Base-by-base conservation (phyloP, 2,113 vertebrate genomes). In the Symphodus melops region DNA sequence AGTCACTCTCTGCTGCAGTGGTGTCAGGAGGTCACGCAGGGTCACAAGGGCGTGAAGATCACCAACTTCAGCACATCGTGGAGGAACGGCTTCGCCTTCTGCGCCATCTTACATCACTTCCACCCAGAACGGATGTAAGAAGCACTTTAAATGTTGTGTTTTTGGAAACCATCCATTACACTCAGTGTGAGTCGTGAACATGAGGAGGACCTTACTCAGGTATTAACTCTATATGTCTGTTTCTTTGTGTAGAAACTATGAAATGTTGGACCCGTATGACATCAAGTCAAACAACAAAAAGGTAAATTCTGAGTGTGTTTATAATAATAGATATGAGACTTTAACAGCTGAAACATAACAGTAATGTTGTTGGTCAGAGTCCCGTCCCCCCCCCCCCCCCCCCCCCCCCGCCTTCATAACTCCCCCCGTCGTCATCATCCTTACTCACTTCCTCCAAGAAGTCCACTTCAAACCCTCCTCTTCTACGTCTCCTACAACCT, bases 21-120 rank as follows among this genome's bases (percentile, higher is more conserved):
- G 97, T 96, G 96, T 85, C 94, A 96, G 80, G 94, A 95, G 20
- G 90, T 96, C 66, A 96, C 96, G 0, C 53, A 91, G 2, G 86
- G 80, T 49, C 94, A 97, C 90, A 94, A 93, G 0, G 95, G 95
- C 0, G 86, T 98, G 36, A 94, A 93, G 19, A 79, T 98, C 75
- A 96, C 92, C 75, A 97, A 98, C 64, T 97, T 97, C 83, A 97
- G 94, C 76, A 97, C 97, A 0, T 97, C 96, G 37, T 98, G 96
- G 96, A 94, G 96, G 48, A 97, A 96, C 0, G 97, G 97, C 33
- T 72, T 97, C 69, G 97, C 95, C 0, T 96, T 98, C 84, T 97
- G 97, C 21, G 95, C 96, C 75, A 95, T 97, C 68, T 90, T 98
- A 56, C 95, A 97, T 37, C 94, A 95, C 86, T 97, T 97, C 83